A percentile compares a stretch with the other conserved stretches of the same genome.
These are phyloP conservation scores for Cyanistes caeruleus DNA, from an alignment of 2,113 vertebrate genomes.

Conservation along the genomic window DNA sequence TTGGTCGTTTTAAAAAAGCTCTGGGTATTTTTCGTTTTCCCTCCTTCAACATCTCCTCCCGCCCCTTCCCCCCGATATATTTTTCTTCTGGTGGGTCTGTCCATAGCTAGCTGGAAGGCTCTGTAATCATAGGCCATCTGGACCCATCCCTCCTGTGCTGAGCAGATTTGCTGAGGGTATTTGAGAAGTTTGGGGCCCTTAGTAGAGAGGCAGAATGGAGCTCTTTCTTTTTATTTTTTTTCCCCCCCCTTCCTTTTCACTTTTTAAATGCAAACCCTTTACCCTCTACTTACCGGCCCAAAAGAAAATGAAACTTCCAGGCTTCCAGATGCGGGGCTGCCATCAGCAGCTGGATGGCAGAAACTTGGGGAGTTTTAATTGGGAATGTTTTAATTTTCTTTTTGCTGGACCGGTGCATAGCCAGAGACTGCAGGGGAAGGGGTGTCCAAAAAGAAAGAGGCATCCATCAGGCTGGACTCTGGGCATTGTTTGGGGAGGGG, in stretches of 20 bases:
- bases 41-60: rapidly evolving
- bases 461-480: constrained; percentile 45
- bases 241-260: rapidly evolving
- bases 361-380: constrained; percentile 16
- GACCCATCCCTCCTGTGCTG: background rate
- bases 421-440: background rate
- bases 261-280: background rate
- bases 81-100: background rate
- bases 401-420: background rate
- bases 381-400: constrained; percentile 46
- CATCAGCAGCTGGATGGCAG: constrained; percentile 20
- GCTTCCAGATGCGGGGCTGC: constrained; percentile 7
- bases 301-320: constrained; percentile 38
- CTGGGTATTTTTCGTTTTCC: background rate
- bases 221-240: background rate
- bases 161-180: constrained; percentile 19
- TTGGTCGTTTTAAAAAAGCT: background rate
- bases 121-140: constrained; percentile 3
- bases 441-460: constrained; percentile 33
- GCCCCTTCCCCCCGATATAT: rapidly evolving
- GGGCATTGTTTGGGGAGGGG: constrained; percentile 55
- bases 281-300: background rate
- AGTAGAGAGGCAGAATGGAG: background rate
- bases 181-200: constrained; percentile 18
- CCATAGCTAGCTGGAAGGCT: background rate